Conservation (phyloP, 2,113 vertebrate species). For the Balaenoptera acutorostrata region DNA sequence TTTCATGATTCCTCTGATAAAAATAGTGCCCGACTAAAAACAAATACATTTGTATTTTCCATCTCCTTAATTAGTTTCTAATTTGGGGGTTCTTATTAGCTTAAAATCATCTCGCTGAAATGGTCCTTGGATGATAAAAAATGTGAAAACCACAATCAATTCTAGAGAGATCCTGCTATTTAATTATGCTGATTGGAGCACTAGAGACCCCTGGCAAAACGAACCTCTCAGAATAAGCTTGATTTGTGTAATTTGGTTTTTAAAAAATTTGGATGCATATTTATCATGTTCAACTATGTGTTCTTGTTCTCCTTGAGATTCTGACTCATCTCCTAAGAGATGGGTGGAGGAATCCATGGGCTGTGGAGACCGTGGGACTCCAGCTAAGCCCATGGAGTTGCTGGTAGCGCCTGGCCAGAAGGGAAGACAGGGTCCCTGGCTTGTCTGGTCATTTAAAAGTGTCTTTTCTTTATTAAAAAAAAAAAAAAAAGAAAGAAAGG, state of each 20-base stretch:
- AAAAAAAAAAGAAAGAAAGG: neutral
- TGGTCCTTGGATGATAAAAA: conserved; percentile 66
- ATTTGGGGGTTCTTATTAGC: conserved; percentile 75
- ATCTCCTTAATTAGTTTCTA: conserved; percentile 76
- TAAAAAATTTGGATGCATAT: conserved; percentile 73
- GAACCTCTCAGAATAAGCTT: conserved; percentile 73
- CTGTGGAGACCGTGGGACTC: neutral
- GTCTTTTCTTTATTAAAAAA: neutral
- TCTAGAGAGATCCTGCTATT: conserved; percentile 61
- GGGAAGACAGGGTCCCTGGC: rapidly evolving
- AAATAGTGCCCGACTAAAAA: conserved; percentile 73
- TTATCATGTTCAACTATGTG: conserved; percentile 52
- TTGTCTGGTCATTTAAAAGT: neutral
- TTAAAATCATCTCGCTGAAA: conserved; percentile 65
- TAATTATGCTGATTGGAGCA: conserved; percentile 78
- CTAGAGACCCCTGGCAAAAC: conserved; percentile 60
- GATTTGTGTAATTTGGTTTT: conserved; percentile 76
- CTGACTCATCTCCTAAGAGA: conserved; percentile 21
- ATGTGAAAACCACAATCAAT: conserved; percentile 70
- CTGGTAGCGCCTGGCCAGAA: neutral
- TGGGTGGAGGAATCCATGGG: neutral
- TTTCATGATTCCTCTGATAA: conserved; percentile 73
- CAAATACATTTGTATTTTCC: conserved; percentile 78
- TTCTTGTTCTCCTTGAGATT: conserved; percentile 66
- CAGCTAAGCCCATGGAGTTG: neutral